These are phyloP conservation scores for Scolanthus callimorphus DNA, from an alignment of 92 coral and sea anemone species.

Conservation along the genomic window DNA sequence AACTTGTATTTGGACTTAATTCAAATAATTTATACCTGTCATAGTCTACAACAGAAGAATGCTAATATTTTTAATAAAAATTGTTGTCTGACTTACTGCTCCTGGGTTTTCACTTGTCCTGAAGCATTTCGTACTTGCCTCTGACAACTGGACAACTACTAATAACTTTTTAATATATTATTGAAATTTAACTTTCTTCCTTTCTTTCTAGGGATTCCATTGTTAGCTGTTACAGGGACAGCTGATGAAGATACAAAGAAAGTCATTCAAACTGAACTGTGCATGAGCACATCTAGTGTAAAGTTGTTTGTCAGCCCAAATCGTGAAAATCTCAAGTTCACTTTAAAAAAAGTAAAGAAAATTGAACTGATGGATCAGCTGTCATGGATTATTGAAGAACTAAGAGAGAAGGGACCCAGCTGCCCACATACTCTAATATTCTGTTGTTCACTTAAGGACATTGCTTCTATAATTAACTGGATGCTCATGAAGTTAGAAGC, in stretches of 20 bases:
- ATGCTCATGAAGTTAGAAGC: constrained; percentile 21
- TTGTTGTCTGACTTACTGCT: no score
- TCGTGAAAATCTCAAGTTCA: neutral
- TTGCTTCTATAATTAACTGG: constrained; percentile 23
- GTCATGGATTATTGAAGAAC: neutral
- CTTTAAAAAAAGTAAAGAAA: neutral
- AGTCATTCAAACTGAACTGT: neutral
- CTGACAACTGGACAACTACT: neutral
- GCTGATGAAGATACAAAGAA: neutral
- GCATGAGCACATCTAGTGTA: neutral
- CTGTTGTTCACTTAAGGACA: constrained; percentile 20
- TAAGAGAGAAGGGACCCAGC: neutral
- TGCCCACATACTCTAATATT: constrained; percentile 10
- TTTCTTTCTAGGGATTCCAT: neutral
- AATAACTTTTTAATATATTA: no score
- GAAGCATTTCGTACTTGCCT: no score
- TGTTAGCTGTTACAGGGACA: neutral
- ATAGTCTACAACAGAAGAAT: no score
- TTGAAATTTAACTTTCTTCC: no score
- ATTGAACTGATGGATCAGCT: neutral
- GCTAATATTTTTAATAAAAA: no score
- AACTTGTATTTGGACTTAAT: no score
- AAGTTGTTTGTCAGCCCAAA: constrained; percentile 1
- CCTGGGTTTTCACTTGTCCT: no score
- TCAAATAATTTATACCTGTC: no score